These are phyloP conservation scores for Drosophila conformis DNA, from an alignment of 2,888 invertebrate genomes.

Conservation along the genomic window DNA sequence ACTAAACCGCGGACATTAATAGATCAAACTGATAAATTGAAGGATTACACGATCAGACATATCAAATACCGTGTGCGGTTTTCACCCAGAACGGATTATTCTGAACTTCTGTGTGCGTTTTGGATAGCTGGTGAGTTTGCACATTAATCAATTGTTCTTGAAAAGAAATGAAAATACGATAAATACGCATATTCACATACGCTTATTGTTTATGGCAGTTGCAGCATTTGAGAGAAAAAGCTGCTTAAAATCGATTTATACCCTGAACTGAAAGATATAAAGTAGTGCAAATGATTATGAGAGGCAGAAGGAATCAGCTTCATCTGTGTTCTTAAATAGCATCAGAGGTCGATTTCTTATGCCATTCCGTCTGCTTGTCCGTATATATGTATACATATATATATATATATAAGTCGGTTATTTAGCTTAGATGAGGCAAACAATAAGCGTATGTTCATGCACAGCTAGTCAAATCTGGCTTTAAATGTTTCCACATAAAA, in stretches of 20 bases:
- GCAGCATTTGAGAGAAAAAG: too few species aligned
- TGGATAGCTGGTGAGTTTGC: slow-evolving; percentile 23
- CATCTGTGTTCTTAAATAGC: not conserved
- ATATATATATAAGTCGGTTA: not conserved
- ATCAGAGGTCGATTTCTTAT: not conserved
- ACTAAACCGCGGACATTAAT: not conserved
- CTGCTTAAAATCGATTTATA: too few species aligned
- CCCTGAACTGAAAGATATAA: too few species aligned
- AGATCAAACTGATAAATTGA: not conserved
- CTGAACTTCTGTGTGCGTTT: slow-evolving; percentile 4
- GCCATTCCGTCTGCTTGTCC: not conserved
- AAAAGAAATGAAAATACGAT: not conserved
- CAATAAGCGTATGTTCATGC: not conserved
- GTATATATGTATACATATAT: not conserved
- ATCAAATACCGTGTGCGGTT: not conserved
- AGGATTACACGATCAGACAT: not conserved
- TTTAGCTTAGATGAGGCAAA: not conserved
- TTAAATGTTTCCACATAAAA: not conserved
- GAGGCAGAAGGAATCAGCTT: not conserved
- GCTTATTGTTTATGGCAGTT: not conserved
- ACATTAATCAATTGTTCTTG: not conserved
- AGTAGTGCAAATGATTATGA: too few species aligned
- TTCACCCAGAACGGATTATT: not conserved
- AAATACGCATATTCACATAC: not conserved
- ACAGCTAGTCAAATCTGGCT: not conserved